Base-by-base conservation (phyloP, 2,797 vertebrate species). In the Astyanax mexicanus region DNA sequence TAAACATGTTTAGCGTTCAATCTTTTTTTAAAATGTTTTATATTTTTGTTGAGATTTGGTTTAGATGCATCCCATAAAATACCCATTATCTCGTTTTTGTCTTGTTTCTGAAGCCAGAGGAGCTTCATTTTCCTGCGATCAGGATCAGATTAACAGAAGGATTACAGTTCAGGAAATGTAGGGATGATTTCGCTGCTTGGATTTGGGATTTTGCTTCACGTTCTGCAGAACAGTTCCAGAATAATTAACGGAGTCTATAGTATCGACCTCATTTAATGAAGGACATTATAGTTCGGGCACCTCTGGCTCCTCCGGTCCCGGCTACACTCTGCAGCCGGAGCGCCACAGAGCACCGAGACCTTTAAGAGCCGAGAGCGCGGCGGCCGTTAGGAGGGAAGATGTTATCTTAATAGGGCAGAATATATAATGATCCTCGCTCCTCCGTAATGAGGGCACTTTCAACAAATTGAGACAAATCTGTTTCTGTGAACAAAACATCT, bases 401-500 rank as follows among this genome's bases (percentile, higher is more conserved):
- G 74, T 68, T 74, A 74, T 68, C 62, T 15, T 75, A 80, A 78
- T 71, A 70, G 69, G 57, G 35, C 29, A 64, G 78, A 55, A 69
- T 74, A 72, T 77, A 75, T 80, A 78, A 84, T 82, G 71, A 78
- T 57, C 29, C 42, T 58, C 15, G 17, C 47, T 64, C 27, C 32
- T 40, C 37, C 1, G 66, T 77, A 82, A 83, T 79, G 77, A 81
- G 76, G 70, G 73, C 49, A 72, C 69, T 60, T 57, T 81, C 57
- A 74, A 62, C 80, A 77, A 79, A 84, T 73, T 65, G 62, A 70
- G 69, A 82, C 65, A 65, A 80, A 80, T 78, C 80, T 78, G 77
- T 75, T 32, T 54, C 78, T 60, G 40, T 37, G 72, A 74, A 69
- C 51, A 66, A 80, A 81, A 57, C 60, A 60, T 74, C 69, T 54